Evolutionary conservation across 2,797 vertebrate genomes (phyloP), one percentile per base, ranked within the genome.

Genomic region (Steatocranus sp.): DNA sequence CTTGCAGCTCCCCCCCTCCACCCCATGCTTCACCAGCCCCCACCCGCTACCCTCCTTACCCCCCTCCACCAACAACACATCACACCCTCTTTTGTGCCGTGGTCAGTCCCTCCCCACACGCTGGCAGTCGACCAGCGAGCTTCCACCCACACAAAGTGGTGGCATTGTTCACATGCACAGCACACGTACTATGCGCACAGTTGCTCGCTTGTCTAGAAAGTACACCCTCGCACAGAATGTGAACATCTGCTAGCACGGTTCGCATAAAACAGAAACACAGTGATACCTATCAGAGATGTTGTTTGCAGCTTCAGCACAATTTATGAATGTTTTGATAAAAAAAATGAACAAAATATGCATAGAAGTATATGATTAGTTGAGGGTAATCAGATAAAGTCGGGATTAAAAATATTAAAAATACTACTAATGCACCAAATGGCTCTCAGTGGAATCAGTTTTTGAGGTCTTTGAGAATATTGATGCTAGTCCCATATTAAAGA

Each of bases 111-210:
- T 86, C 90, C 89, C 87, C 6, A 34, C 86, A 48, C 1, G 68
- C 87, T 93, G 93, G 92, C 94, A 90, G 86, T 54, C 73, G 30
- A 90, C 91, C 89, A 90, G 86, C 86, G 73, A 81, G 87, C 89
- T 87, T 91, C 91, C 89, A 92, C 85, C 87, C 91, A 61, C 90
- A 85, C 92, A 93, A 94, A 95, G 93, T 93, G 92, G 92, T 95
- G 94, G 89, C 93, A 94, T 94, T 94, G 93, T 95, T 92, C 74
- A 20, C 91, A 91, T 88, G 36, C 78, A 75, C 30, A 11, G 18
- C 15, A 23, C 89, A 85, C 83, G 84, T 80, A 41, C 68, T 48
- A 86, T 87, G 88, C 50, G 82, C 87, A 76, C 86, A 90, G 90
- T 89, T 87, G 89, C 84, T 77, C 17, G 61, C 77, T 30, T 3